A percentile compares a stretch with the other conserved stretches of the same genome.
Evolutionary conservation across 2,113 vertebrate genomes (phyloP).

Genomic region (Coptodon rendalli): DNA sequence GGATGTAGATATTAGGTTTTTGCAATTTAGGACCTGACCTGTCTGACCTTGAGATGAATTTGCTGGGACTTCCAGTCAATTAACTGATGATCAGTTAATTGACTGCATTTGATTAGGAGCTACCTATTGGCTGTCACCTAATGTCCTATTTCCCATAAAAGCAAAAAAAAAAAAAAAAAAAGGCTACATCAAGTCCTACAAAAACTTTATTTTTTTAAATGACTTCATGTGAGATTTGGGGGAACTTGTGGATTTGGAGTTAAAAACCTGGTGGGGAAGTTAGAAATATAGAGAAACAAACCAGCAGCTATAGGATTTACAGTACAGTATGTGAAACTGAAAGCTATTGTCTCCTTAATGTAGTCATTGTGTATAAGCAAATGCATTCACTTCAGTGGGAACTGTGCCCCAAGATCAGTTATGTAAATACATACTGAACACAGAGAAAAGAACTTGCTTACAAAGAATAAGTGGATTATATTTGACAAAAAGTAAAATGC

Average conservation of each 20-base stretch:
- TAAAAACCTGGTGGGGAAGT: not conserved
- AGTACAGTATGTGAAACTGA: not conserved
- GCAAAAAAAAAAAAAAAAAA: not conserved
- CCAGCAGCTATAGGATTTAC: not conserved
- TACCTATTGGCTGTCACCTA: fast-evolving
- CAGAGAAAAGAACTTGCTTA: not conserved
- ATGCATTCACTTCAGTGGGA: not conserved
- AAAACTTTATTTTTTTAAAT: fast-evolving
- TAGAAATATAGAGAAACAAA: not conserved
- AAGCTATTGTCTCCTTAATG: not conserved
- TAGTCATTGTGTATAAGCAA: not conserved
- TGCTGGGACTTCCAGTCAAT: not conserved
- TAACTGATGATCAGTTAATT: not conserved
- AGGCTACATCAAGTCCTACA: not conserved
- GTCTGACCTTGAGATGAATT: not conserved
- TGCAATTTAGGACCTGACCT: not conserved
- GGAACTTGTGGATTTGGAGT: not conserved
- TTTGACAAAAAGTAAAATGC: not conserved
- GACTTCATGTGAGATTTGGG: not conserved
- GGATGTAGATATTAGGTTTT: not conserved
- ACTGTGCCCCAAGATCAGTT: not conserved
- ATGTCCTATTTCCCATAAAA: not conserved
- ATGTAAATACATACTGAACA: not conserved
- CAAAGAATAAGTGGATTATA: not conserved
- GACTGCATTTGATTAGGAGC: not conserved